Conservation (phyloP, 1,140 invertebrate genomes). For the Drosophila simulans region DNA sequence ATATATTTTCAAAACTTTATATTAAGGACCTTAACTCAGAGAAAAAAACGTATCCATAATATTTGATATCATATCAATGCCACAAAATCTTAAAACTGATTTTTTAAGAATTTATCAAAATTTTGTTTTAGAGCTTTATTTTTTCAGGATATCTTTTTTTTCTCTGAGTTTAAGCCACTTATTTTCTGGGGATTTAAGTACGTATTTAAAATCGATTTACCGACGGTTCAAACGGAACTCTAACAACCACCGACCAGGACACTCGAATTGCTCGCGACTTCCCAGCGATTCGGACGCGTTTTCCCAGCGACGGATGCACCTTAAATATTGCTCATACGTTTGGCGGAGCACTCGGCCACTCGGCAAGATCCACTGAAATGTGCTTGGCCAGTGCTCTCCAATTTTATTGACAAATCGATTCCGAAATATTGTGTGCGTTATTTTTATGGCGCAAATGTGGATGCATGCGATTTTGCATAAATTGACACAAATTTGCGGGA, state of each 20-base stretch:
- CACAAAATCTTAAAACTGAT: too few relatives aligned
- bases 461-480: slow-evolving; percentile 64
- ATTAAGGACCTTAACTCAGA: not conserved
- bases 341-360: slow-evolving; percentile 59
- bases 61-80: not conserved
- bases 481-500: slow-evolving; percentile 77
- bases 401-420: slow-evolving; percentile 84
- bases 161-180: not conserved
- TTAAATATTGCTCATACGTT: slow-evolving; percentile 54
- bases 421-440: slow-evolving; percentile 59
- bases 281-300: slow-evolving; percentile 16
- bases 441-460: slow-evolving; percentile 48
- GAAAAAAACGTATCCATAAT: not conserved
- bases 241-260: slow-evolving; percentile 21
- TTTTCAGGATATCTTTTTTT: not conserved
- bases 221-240: slow-evolving; percentile 2
- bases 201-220: not conserved
- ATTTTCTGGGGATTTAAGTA: not conserved
- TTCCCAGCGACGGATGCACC: slow-evolving; percentile 33
- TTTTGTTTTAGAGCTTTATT: too few relatives aligned
- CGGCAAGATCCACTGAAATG: slow-evolving; percentile 72
- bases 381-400: slow-evolving; percentile 57
- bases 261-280: slow-evolving; percentile 8
- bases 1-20: not conserved
- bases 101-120: too few relatives aligned